Percentiles rank a stretch among this genome's conserved stretches.
phyloP scores from a whole-genome alignment of 2,797 vertebrate genomes.

The Tenualosa ilisha region DNA sequence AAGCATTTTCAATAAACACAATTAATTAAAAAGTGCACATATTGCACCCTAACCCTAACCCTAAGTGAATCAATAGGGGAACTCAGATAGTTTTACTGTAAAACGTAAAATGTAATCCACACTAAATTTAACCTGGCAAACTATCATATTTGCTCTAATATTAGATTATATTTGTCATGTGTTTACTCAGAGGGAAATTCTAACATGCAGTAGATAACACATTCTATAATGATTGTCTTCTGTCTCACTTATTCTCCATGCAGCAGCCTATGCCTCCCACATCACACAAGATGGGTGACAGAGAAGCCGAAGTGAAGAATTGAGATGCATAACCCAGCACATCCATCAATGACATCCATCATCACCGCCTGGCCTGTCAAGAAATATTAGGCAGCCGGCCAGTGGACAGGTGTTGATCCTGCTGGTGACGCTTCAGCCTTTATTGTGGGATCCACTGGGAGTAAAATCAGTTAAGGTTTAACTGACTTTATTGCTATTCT shows the following conservation, averaged over 20 bases:
- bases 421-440: conserved; percentile 61
- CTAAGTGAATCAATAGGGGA: no score
- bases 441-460: conserved; percentile 65
- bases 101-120: background rate
- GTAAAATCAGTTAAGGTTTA: conserved; percentile 60
- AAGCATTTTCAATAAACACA: no score
- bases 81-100: background rate
- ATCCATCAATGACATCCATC: conserved; percentile 69
- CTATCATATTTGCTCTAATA: background rate
- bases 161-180: background rate
- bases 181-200: background rate
- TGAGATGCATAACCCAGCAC: conserved; percentile 49
- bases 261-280: background rate
- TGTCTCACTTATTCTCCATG: background rate
- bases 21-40: no score
- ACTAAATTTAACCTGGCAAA: background rate
- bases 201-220: background rate
- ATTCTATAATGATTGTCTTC: background rate
- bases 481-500: conserved; percentile 65
- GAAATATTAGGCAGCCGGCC: conserved; percentile 58
- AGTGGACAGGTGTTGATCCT: conserved; percentile 64
- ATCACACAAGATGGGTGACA: background rate
- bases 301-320: background rate
- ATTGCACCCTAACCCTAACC: no score
- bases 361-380: conserved; percentile 65